phyloP scores from a whole-genome alignment of 1,140 invertebrate genomes.

The Rhizoglyphus robini region DNA sequence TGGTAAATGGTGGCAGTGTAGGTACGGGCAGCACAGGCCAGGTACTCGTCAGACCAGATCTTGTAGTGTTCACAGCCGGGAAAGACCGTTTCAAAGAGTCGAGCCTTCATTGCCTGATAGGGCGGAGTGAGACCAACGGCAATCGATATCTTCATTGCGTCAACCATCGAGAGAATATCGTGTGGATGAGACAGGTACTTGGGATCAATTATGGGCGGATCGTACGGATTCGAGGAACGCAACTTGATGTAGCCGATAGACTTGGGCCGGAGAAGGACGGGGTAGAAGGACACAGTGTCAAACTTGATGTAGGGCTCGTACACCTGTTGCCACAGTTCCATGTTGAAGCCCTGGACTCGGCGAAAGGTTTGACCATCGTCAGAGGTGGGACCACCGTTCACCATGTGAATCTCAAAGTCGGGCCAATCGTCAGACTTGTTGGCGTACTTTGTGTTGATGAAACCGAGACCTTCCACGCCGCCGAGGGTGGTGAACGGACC shows the following conservation, averaged over 20 bases:
- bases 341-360: conserved; percentile 25
- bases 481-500: conserved; percentile 28
- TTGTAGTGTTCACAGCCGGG: conserved; percentile 57
- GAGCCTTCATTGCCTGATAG: conserved; percentile 36
- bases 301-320: conserved; percentile 31
- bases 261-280: conserved; percentile 56
- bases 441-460: conserved; percentile 67
- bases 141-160: conserved; percentile 40
- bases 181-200: conserved; percentile 68
- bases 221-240: conserved; percentile 64
- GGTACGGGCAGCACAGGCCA: conserved; percentile 67
- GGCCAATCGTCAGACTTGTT: conserved; percentile 52
- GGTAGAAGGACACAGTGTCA: conserved; percentile 70
- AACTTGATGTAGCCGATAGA: conserved; percentile 64
- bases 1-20: conserved; percentile 69
- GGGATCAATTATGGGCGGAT: conserved; percentile 81
- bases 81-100: conserved; percentile 29
- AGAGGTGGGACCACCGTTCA: conserved; percentile 29
- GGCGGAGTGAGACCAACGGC: conserved; percentile 38
- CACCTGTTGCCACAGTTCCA: conserved; percentile 25
- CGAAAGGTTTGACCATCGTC: conserved; percentile 28
- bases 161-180: conserved; percentile 62
- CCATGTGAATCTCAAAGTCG: conserved; percentile 59
- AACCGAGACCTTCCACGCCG: conserved; percentile 58
- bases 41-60: conserved; percentile 60